phyloP scores from a whole-genome alignment of 64 coral and sea anemone genomes.

The Exaiptasia diaphana region DNA sequence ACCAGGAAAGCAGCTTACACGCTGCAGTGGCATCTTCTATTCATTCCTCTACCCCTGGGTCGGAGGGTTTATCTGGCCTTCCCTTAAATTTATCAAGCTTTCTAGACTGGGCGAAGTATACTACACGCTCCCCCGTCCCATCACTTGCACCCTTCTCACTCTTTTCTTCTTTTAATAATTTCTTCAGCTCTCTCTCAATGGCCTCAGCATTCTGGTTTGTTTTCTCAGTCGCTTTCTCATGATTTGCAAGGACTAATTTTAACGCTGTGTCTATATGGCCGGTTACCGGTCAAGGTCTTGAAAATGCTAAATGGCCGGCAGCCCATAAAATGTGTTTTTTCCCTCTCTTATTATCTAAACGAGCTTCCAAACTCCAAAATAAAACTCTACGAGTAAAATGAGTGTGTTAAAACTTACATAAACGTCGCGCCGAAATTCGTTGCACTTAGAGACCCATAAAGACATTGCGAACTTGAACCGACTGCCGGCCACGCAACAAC shows the following conservation, averaged over 20 bases:
- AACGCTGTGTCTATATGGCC: no score
- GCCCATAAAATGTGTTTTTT: no score
- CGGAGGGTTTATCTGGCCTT: conserved; percentile 2
- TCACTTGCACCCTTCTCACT: neutral
- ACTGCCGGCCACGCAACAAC: no score
- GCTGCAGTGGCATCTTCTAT: conserved; percentile 26
- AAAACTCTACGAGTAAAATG: no score
- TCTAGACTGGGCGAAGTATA: conserved; percentile 30
- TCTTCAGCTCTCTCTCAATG: conserved; percentile 25
- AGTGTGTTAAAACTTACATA: no score
- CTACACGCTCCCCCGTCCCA: neutral
- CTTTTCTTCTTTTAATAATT: neutral
- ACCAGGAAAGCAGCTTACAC: conserved; percentile 22
- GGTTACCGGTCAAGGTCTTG: no score
- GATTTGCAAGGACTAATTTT: neutral
- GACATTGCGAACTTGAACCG: no score
- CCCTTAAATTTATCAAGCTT: conserved; percentile 39
- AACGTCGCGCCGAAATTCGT: no score
- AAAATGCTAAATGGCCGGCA: no score
- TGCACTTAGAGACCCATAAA: no score
- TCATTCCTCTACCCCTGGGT: conserved; percentile 43
- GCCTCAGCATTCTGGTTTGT: neutral
- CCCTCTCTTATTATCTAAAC: no score
- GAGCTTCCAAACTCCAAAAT: no score
- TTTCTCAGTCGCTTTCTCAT: conserved; percentile 11